Conservation (phyloP, 2,113 vertebrate species). For the Dicaeum eximium region DNA sequence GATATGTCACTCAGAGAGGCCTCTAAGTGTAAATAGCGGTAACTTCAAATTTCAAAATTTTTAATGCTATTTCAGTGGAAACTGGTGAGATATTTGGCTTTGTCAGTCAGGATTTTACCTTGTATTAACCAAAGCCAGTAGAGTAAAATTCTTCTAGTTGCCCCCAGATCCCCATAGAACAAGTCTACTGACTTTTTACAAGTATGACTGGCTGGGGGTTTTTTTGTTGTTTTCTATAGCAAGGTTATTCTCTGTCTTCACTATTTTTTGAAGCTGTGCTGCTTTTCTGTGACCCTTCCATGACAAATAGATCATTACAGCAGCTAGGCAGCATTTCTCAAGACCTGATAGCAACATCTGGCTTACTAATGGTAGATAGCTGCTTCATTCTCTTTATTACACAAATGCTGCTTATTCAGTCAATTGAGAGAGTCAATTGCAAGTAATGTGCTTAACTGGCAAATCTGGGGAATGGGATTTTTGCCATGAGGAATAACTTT, state of each 20-base stretch:
- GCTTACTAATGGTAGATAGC: neutral
- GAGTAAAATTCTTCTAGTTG: neutral
- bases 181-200: neutral
- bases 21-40: neutral
- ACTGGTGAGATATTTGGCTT: neutral
- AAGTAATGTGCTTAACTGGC: conserved; percentile 26
- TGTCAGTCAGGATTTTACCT: neutral
- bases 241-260: neutral
- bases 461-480: conserved; percentile 28
- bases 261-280: neutral
- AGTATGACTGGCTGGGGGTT: fast-evolving
- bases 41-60: neutral
- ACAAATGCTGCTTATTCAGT: neutral
- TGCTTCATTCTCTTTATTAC: neutral
- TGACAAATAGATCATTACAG: neutral
- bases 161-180: neutral
- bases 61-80: neutral
- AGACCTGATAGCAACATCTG: neutral
- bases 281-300: neutral
- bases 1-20: neutral
- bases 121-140: neutral
- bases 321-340: neutral
- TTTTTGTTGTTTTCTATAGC: neutral
- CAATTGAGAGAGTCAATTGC: neutral
- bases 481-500: conserved; percentile 41